phyloP scores from a whole-genome alignment of 2,113 vertebrate species.

The Speoplatyrhinus poulsoni region DNA sequence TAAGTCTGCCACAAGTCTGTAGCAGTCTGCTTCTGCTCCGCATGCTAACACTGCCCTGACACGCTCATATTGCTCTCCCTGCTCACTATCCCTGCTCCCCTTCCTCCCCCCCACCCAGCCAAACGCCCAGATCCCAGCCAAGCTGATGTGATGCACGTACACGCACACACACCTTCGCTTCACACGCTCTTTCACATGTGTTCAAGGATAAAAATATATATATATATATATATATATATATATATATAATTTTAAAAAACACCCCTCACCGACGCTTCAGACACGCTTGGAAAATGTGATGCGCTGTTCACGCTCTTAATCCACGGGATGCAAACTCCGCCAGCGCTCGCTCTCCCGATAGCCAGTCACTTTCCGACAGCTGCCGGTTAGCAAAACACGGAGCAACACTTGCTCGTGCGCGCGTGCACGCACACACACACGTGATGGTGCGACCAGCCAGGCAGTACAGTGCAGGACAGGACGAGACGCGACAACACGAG shows the following conservation, averaged over 20 bases:
- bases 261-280: neutral
- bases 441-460: conserved; percentile 39
- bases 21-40: conserved; percentile 90
- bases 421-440: conserved; percentile 10
- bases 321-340: conserved; percentile 40
- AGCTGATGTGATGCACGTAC: conserved; percentile 66
- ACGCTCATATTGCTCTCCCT: conserved; percentile 86
- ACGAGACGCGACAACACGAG: conserved; percentile 36
- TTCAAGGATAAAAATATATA: neutral
- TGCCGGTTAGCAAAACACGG: conserved; percentile 34
- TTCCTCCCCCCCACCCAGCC: conserved; percentile 27
- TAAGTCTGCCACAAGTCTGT: conserved; percentile 95
- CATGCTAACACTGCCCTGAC: conserved; percentile 92
- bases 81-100: conserved; percentile 77
- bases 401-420: neutral
- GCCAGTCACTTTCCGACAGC: conserved; percentile 32
- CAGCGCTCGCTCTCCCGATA: conserved; percentile 13
- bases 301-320: neutral
- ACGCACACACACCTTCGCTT: conserved; percentile 29
- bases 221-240: too few species aligned
- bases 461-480: neutral
- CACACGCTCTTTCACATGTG: conserved; percentile 9
- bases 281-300: too few species aligned
- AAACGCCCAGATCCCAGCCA: conserved; percentile 63
- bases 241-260: neutral